Evolutionary conservation across 2,888 invertebrate genomes (phyloP), one percentile per base, ranked within the genome.

Genomic region (Hermaeophaga mercurialis): DNA sequence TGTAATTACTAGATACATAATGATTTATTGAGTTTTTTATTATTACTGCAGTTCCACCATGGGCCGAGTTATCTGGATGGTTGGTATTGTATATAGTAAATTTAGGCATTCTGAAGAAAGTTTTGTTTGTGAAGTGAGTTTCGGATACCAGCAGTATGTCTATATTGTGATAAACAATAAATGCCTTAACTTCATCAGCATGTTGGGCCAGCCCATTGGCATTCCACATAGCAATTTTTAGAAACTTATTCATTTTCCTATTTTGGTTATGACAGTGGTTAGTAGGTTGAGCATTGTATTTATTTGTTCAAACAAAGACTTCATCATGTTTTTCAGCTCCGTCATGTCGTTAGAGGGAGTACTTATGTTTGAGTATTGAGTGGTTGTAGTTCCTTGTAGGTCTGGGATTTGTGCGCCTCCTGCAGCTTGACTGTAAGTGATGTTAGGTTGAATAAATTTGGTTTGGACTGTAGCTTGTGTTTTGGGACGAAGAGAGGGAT

Each of bases 171-270:
- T 53, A 52, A 45, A 34, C 60, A 43, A 46, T 46, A 43, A 61
- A 28, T 36, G 14, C 34, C 52, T 59, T 57, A 22, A 63, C 34
- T 52, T 64, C 62, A n/a, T 62, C 50, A 24, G 59, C 50, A 52
- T 61, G 62, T 46, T 61, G 56, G 38, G 60, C 31, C 5, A 63
- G 47, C 12, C 61, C 63, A 45, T 63, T 66, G 50, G 61, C 56
- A 49, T 62, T 62, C 61, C 61, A 66, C 39, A 31, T 8, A 9
- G 14, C 46, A 14, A 46, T 28, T 31, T 31, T 46, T 5, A 46
- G 9, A n/a, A 33, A 31, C 33, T 46, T 33, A 14, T 9, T 28
- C 28, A 46, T 28, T 46, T 28, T 33, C 14, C 5, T 31, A 31
- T 12, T 46, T 46, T 46, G 17, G 14, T 15, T 9, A 31, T 17